Conservation (phyloP, 2,113 vertebrate species). For the Chloropsis cyanopogon region DNA sequence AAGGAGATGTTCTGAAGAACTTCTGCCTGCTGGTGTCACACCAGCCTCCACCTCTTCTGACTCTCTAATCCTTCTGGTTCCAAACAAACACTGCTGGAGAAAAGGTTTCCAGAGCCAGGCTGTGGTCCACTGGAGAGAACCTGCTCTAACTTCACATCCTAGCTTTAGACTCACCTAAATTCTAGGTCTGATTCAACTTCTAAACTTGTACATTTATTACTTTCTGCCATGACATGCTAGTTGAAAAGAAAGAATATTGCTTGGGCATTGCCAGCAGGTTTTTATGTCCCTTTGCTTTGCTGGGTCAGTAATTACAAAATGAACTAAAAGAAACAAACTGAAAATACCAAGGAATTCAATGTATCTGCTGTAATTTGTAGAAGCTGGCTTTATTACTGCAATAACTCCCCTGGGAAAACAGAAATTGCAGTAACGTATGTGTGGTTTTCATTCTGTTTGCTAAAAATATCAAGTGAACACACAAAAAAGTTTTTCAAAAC, state of each 20-base stretch:
- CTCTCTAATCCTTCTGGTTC: neutral
- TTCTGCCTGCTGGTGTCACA: neutral
- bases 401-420: neutral
- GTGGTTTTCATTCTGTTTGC: neutral
- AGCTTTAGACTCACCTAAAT: neutral
- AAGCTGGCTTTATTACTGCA: neutral
- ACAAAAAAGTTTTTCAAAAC: neutral
- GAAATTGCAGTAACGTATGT: neutral
- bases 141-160: neutral
- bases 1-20: neutral
- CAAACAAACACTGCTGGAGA: neutral
- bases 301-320: neutral
- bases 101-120: neutral
- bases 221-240: neutral
- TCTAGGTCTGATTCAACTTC: neutral
- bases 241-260: neutral
- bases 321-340: neutral
- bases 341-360: neutral
- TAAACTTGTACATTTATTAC: neutral
- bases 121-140: neutral
- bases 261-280: neutral
- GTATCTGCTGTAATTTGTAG: neutral
- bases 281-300: neutral
- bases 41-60: neutral
- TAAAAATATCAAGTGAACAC: neutral